Evolutionary conservation across 2,888 invertebrate species (phyloP).

Genomic region (Chelonus formosanus): DNA sequence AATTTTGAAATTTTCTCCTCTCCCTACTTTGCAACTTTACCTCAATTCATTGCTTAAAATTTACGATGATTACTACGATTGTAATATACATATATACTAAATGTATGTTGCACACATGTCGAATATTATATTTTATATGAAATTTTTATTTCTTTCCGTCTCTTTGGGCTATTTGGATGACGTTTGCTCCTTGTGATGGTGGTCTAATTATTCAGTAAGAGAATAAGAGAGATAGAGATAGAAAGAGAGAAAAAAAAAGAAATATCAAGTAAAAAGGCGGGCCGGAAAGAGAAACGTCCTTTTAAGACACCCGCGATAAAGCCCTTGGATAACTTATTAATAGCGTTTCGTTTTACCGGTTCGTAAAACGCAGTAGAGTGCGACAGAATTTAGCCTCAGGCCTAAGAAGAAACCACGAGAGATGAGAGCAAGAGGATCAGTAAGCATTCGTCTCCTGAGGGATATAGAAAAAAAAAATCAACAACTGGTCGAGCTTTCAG

Average conservation of each 20-base stretch:
- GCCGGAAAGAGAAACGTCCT: conserved; percentile 33
- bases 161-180: conserved; percentile 16
- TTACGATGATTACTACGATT: conserved; percentile 44
- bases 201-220: conserved; percentile 32
- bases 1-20: conserved; percentile 48
- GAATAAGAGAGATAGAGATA: conserved; percentile 16
- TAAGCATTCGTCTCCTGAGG: conserved; percentile 27
- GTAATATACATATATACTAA: conserved; percentile 14
- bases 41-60: conserved; percentile 51
- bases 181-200: conserved; percentile 25
- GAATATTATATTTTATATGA: not conserved
- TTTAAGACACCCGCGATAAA: conserved; percentile 28
- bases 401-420: conserved; percentile 16
- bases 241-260: conserved; percentile 6
- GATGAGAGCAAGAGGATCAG: not conserved
- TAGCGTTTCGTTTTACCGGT: conserved; percentile 27
- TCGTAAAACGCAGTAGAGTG: conserved; percentile 23
- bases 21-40: conserved; percentile 48
- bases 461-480: conserved; percentile 17
- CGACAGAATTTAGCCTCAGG: conserved; percentile 28
- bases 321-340: conserved; percentile 29
- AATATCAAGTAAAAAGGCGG: conserved; percentile 31
- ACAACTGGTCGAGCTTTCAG: not conserved
- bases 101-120: not conserved
- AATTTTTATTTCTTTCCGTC: not conserved